Evolutionary conservation across 1,140 invertebrate species (phyloP), one percentile per base, ranked within the genome.

Genomic region (Melanaphis sacchari): DNA sequence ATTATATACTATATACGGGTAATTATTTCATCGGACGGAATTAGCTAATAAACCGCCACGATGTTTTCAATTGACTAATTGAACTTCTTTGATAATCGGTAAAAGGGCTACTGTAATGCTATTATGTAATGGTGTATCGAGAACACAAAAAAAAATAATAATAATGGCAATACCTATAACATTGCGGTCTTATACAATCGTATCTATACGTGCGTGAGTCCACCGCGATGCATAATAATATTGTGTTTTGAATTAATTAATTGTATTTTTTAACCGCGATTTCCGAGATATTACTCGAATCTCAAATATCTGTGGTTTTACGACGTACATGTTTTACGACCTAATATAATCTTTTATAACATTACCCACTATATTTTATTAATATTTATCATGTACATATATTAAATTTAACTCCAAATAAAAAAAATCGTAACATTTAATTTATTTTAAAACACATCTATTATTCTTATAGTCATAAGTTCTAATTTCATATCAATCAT

Each of bases 51-150:
- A 41, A 85, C 40, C 24, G 41, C 31, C 84, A 24, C 40, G 41
- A 43, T 85, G 84, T 85, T 85, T 85, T 85, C 84, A 85, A 43
- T 85, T 85, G 84, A 85, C 40, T 43, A 85, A 85, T 43, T 43
- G 40, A 85, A 85, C 26, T 85, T 85, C 40, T 43, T 43, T 85
- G 40, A 31, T n/a, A 85, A 85, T 85, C 31, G 22, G 84, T 85
- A 31, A 85, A 85, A 85, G 31, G 38, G 18, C 84, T 85, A 43
- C 84, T 85, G 84, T 41, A 85, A 43, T 85, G 26, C 84, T 18
- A 85, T 85, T 85, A 85, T n/a, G 24, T 84, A 76, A 76, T 15
- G 59, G n/a, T 21, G 59, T 76, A 76, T n/a, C 31, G 31, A n/a
- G 59, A n/a, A 66, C 59, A 66, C 26, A 59, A 26, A 54, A 31